Evolutionary conservation across 2,888 invertebrate genomes (phyloP).

Genomic region (Nesidiocoris tenuis): DNA sequence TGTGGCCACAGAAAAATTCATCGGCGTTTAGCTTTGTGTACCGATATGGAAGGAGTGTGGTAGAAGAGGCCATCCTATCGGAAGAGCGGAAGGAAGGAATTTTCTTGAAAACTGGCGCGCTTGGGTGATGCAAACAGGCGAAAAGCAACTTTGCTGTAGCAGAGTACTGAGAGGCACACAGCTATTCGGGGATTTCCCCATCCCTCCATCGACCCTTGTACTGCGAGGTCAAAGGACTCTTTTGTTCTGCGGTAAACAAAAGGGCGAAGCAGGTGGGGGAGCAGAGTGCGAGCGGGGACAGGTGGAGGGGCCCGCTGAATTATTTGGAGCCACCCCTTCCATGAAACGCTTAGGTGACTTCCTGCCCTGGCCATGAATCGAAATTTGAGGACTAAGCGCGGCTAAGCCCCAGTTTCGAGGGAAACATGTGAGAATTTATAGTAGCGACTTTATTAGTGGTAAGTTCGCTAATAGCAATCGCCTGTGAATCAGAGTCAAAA

Average conservation of each 20-base stretch:
- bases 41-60: too few species aligned
- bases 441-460: too few species aligned
- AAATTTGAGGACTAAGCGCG: neutral
- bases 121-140: neutral
- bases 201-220: neutral
- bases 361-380: neutral
- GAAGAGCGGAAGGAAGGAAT: too few species aligned
- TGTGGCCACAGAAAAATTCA: too few species aligned
- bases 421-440: too few species aligned
- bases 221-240: neutral
- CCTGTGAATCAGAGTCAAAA: too few species aligned
- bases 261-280: neutral
- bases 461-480: too few species aligned
- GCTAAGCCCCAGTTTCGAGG: too few species aligned
- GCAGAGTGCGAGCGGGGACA: neutral
- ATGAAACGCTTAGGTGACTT: neutral
- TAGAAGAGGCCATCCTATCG: too few species aligned
- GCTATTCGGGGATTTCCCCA: too few species aligned
- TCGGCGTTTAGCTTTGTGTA: too few species aligned
- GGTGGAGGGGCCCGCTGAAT: neutral
- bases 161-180: neutral
- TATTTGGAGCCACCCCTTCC: neutral
- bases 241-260: neutral
- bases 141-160: neutral
- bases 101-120: neutral